Percentiles rank a stretch among this genome's conserved stretches.
Evolutionary conservation across 2,888 invertebrate species (phyloP).

Genomic region (Xiphydria camelus): DNA sequence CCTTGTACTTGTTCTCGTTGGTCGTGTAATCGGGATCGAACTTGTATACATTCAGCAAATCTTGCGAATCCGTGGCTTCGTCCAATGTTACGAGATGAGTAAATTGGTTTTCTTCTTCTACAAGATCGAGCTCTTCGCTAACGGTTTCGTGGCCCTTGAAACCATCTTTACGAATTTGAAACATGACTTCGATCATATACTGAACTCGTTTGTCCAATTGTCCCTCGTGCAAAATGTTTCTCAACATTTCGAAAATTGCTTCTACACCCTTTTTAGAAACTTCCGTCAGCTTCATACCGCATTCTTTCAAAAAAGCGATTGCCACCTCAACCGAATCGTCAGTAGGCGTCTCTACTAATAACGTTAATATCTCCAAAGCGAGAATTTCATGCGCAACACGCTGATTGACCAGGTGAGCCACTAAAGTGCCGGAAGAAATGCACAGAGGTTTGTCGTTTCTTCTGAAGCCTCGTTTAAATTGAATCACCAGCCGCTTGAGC

Average conservation of each 20-base stretch:
- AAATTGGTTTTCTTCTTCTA: conserved; percentile 96
- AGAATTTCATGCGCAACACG: conserved; percentile 96
- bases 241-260: conserved; percentile 93
- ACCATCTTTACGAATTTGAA: conserved; percentile 93
- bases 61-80: conserved; percentile 86
- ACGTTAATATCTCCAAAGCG: conserved; percentile 88
- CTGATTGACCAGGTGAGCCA: conserved; percentile 97
- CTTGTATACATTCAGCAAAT: conserved; percentile 93
- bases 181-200: conserved; percentile 99
- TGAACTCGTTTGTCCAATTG: conserved; percentile 90
- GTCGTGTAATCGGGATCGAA: conserved; percentile 89
- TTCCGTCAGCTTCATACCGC: conserved; percentile 92
- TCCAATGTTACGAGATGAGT: conserved; percentile 92
- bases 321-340: conserved; percentile 98
- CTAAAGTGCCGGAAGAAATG: conserved; percentile 87
- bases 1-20: conserved; percentile 94
- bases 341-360: conserved; percentile 92
- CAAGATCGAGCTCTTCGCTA: conserved; percentile 86
- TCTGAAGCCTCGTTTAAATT: conserved; percentile 91
- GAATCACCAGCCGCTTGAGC: conserved; percentile 85
- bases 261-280: conserved; percentile 72
- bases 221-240: conserved; percentile 92
- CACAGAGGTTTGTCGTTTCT: conserved; percentile 92
- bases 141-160: conserved; percentile 93
- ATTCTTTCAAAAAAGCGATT: conserved; percentile 94